Conservation (phyloP, 2,888 invertebrate species). For the Drosophila cyrtoloma region DNA sequence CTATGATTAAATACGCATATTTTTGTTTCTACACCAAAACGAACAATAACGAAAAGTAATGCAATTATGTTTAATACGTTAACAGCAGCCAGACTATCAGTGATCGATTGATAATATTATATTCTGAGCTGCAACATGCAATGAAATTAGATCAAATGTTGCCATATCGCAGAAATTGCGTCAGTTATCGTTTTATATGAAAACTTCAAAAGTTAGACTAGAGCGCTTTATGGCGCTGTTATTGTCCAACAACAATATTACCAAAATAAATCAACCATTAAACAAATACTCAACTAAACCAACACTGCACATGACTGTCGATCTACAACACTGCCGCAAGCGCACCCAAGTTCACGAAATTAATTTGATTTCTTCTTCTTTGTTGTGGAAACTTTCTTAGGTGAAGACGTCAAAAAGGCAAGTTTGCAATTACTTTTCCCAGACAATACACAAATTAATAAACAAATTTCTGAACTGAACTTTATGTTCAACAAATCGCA, state of each 20-base stretch:
- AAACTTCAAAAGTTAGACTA: background rate
- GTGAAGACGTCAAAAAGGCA: background rate
- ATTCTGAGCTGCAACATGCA: background rate
- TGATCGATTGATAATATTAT: background rate
- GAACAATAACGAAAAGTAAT: too few species aligned
- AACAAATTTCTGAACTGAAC: conserved; percentile 3
- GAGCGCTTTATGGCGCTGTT: too few species aligned
- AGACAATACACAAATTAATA: conserved; percentile 1
- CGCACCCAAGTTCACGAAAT: conserved; percentile 32
- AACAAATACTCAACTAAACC: background rate
- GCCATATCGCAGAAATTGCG: background rate
- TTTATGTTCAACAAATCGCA: conserved; percentile 32
- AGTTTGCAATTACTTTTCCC: conserved; percentile 7
- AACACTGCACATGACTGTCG: background rate
- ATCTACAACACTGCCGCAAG: background rate
- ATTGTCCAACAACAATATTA: background rate
- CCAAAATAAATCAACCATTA: background rate
- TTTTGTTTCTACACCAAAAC: too few species aligned
- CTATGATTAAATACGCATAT: too few species aligned
- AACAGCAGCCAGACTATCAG: background rate
- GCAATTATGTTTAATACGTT: too few species aligned
- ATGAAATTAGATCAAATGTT: background rate
- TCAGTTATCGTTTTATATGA: background rate
- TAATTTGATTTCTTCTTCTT: background rate
- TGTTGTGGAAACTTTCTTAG: background rate